Percentiles rank a stretch among this genome's conserved stretches.
phyloP scores from a whole-genome alignment of 2,797 vertebrate genomes.

The Siniperca obscura region DNA sequence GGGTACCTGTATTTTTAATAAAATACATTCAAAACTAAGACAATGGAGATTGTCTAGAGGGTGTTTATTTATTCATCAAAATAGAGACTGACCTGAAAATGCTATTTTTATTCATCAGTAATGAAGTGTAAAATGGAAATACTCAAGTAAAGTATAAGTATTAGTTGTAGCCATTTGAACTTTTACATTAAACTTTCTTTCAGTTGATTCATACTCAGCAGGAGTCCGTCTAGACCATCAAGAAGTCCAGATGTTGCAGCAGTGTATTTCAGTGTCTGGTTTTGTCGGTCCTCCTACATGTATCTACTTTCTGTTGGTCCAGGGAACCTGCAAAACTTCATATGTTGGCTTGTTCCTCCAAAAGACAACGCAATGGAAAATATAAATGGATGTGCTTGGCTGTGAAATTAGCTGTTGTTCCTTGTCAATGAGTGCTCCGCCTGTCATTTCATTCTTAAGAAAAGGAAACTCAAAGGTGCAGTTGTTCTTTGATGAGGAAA shows the following conservation, averaged over 20 bases:
- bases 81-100: neutral
- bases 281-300: neutral
- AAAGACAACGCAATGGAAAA: neutral
- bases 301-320: constrained; percentile 16
- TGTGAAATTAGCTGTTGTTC: constrained; percentile 18
- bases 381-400: constrained; percentile 1
- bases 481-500: constrained; percentile 32
- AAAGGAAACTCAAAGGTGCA: constrained; percentile 28
- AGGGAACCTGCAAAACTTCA: constrained; percentile 1
- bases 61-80: neutral
- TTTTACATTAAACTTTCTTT: neutral
- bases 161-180: neutral
- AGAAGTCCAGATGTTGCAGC: neutral
- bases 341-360: neutral
- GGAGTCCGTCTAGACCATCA: neutral
- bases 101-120: neutral
- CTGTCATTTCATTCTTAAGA: constrained; percentile 32
- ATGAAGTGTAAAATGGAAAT: neutral
- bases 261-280: neutral
- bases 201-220: neutral
- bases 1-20: too few species aligned
- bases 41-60: neutral
- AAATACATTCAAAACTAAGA: too few species aligned
- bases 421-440: neutral
- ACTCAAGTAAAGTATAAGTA: neutral